Evolutionary conservation across 2,888 invertebrate genomes (phyloP), one percentile per base, ranked within the genome.

Genomic region (Tribolium freemani): DNA sequence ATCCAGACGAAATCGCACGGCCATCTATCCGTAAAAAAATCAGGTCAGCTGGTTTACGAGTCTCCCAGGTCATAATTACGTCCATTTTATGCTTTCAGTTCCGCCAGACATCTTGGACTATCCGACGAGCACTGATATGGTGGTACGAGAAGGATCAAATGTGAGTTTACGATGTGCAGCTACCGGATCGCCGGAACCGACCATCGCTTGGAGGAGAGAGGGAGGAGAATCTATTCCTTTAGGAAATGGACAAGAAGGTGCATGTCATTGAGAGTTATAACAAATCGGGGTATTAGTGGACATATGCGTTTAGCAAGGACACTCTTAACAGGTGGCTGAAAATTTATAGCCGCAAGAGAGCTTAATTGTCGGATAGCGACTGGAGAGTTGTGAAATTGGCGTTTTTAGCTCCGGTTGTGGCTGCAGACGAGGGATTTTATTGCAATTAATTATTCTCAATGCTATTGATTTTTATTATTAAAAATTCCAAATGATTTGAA

Each of bases 101-200:
- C 94, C 95, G 60, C 95, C 95, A 50, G 94, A 95, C 85, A 95
- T 95, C 82, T 87, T 95, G 82, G 95, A 95, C 86, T 92, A 94
- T 78, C 92, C 93, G 61, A 94, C 95, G 46, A 94, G 94, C 83
- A 91, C 94, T 2, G 95, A 95, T 86, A 93, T 94, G 90, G 93
- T 93, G 44, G 94, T 94, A 61, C 89, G 92, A 46, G 96, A 97
- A 87, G 95, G 95, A 20, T 92, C 93, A 64, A 93, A 95, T 76
- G 93, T 96, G 73, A 94, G 93, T 80, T 88, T 96, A 72, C 90
- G 92, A 71, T 96, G 96, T 84, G 93, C 94, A 48, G 96, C 96
- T n/a, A 93, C 92, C n/a, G 95, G 96, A 64, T 93, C 94, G 20
- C 96, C 96, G 0, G 88, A 90, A 76, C 96, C 96, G 6, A 93